Base-by-base conservation (phyloP, 2,797 vertebrate species). In the Fistularia commersonii region DNA sequence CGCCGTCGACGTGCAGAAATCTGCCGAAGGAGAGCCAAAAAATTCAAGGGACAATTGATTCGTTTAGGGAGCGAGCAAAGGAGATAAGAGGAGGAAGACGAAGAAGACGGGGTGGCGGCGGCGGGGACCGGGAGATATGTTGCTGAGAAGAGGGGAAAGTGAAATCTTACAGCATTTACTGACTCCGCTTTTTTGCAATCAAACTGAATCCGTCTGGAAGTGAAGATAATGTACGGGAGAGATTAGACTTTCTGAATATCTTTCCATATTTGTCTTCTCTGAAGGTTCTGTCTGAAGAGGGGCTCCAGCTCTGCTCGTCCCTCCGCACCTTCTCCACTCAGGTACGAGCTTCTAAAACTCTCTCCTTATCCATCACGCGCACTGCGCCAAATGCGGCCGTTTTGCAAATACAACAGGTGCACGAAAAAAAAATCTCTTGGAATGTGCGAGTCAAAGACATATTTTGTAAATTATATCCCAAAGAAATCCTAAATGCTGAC, bases 201-300 rank as follows among this genome's bases (percentile, higher is more conserved):
- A 1, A 59, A 39, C 0, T 0, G 6, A 23, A 53, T 57, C n/a
- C 37, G 13, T 5, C 23, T 57, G 11, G 44, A 60, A 54, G 37
- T 54, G 48, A 10, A 51, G 13, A 40, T 5, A 50, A n/a, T n/a
- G n/a, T n/a, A n/a, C n/a, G n/a, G n/a, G n/a, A n/a, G n/a, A n/a
- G n/a, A n/a, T n/a, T 40, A n/a, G 38, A 40, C 1, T 33, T 31
- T 8, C 31, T 36, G 34, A 11, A n/a, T n/a, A 32, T 12, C 11
- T 5, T 3, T 39, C 3, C 11, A 8, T 7, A 39, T 33, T 34
- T 39, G 2, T 43, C 3, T 57, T 58, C 48, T 60, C 60, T 54
- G 47, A 68, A 99, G 97, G 91, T 95, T 79, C 92, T 99, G 66
- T 93, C 94, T 63, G 86, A 93, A 59, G 94, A 97, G 58, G 93